Evolutionary conservation across 2,797 vertebrate species (phyloP).

Genomic region (Distichodus sexfasciatus): DNA sequence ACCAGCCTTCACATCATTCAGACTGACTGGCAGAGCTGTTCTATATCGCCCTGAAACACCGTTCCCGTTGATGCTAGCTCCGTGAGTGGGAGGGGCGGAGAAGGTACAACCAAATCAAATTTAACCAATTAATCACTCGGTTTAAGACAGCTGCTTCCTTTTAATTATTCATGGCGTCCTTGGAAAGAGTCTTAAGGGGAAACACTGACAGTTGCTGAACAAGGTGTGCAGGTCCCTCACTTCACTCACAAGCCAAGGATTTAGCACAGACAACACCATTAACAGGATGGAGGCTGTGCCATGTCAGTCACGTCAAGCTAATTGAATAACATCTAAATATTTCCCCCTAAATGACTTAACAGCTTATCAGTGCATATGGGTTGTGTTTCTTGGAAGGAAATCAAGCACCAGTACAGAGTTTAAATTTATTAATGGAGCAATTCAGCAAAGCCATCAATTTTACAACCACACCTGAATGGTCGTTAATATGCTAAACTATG

Average conservation of each 20-base stretch:
- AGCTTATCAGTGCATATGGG: no score
- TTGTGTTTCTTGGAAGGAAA: no score
- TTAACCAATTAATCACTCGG: slow-evolving; percentile 36
- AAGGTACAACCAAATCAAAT: slow-evolving; percentile 22
- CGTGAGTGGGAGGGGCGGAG: neutral
- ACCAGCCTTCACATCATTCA: neutral
- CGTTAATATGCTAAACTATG: no score
- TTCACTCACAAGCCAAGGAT: neutral
- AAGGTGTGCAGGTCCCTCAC: neutral
- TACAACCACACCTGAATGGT: no score
- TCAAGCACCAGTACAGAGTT: no score
- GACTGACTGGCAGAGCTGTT: neutral
- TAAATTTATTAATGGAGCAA: no score
- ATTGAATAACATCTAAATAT: no score
- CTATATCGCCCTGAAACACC: neutral
- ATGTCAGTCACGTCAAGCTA: no score
- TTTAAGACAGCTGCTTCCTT: slow-evolving; percentile 27
- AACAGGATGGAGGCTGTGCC: neutral
- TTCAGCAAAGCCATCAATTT: no score
- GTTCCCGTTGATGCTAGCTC: slow-evolving; percentile 6
- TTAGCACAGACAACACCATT: neutral
- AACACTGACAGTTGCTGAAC: neutral
- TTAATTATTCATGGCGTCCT: slow-evolving; percentile 35
- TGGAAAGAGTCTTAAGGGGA: neutral
- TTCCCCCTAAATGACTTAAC: no score